Evolutionary conservation across 1,140 invertebrate genomes (phyloP), one percentile per base, ranked within the genome.

Genomic region (Platyscapa corneri): DNA sequence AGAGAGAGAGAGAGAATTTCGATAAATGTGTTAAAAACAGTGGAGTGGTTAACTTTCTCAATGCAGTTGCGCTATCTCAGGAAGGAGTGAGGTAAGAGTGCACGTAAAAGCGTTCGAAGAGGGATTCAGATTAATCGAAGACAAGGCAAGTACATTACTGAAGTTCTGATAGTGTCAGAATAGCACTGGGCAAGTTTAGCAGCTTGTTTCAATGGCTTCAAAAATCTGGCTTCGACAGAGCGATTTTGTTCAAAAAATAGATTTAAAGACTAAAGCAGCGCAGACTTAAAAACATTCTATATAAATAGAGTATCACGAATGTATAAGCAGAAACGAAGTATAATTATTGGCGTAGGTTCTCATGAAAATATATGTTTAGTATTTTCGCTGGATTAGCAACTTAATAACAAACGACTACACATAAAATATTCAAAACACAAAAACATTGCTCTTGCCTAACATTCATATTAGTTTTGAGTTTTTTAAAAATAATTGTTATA

Each of bases 61-160:
- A 16, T 56, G 56, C 46, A 49, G 6, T n/a, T 64, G 34, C 27
- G 79, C 65, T 81, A 81, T 70, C 79, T 81, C 34, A 39, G 2
- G 16, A 14, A 49, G 20, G 3, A 32, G 16, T 7, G 49, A 56
- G 76, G 16, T 20, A 20, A 18, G 18, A n/a, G 20, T 27, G 39
- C 42, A 27, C 49, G n/a, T 56, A 56, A 34, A 32, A 37, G 49
- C 79, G 37, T 75, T 83, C 74, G 30, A 86, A 86, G 80, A 86
- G 75, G 87, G 88, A 90, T 88, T 89, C 88, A 90, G 91, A 93
- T 93, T 92, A 92, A 93, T 93, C 91, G 89, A 88, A 89, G 90
- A 93, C 92, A 92, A 92, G 92, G 90, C 90, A 93, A 92, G 90
- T 90, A 90, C 91, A 93, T 93, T 93, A 92, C 91, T 88, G 88